A percentile compares a stretch with the other conserved stretches of the same genome.
phyloP scores from a whole-genome alignment of 1,140 invertebrate genomes.

The Tetragonula clypearis region DNA sequence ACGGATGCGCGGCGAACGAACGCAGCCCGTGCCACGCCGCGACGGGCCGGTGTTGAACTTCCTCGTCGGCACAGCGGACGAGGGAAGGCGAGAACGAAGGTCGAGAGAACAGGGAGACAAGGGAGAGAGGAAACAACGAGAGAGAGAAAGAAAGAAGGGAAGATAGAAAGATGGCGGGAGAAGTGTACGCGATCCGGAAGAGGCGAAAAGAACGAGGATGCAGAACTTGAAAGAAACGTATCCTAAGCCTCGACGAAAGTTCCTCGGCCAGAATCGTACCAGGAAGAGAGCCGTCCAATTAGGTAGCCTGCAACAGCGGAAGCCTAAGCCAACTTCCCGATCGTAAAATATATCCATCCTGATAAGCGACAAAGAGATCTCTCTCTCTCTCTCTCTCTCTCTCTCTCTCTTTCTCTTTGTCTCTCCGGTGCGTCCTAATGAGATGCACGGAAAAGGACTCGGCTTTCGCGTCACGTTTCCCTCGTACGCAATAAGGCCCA shows the following conservation, averaged over 20 bases:
- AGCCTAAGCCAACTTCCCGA: conserved; percentile 61
- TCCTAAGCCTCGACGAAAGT: conserved; percentile 9
- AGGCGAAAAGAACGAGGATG: not conserved
- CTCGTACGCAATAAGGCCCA: conserved; percentile 50
- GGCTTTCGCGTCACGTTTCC: conserved; percentile 69
- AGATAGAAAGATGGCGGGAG: not conserved
- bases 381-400: not conserved
- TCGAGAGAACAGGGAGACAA: conserved; percentile 8
- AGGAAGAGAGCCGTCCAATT: conserved; percentile 66
- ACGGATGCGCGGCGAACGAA: conserved; percentile 60
- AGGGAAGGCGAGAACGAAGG: conserved; percentile 50
- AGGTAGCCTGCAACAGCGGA: conserved; percentile 61
- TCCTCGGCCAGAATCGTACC: conserved; percentile 46
- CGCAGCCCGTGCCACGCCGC: conserved; percentile 38
- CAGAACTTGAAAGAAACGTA: not conserved
- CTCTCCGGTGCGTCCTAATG: conserved; percentile 52
- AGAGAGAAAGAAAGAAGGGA: not conserved
- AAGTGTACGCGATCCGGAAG: not conserved
- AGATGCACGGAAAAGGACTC: conserved; percentile 67
- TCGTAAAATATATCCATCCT: conserved; percentile 66
- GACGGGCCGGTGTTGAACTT: conserved; percentile 54
- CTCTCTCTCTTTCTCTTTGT: not conserved
- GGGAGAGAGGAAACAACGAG: not conserved
- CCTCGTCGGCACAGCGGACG: conserved; percentile 39
- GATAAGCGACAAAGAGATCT: conserved; percentile 59